Conservation (phyloP, 2,113 vertebrate species). For the Carassius gibelio region DNA sequence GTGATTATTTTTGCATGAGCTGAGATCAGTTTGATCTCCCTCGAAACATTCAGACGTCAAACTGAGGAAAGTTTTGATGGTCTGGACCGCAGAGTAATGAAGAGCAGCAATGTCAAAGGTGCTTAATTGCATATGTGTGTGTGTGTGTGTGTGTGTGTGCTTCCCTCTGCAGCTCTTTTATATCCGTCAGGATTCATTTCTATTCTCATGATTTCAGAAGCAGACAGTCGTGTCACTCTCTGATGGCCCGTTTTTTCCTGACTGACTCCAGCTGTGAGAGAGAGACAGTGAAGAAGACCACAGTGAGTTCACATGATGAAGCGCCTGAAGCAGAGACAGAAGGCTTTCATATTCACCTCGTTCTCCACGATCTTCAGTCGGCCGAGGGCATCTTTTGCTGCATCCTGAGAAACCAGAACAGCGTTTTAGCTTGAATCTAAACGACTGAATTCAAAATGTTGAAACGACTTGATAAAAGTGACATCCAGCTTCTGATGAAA, state of each 20-base stretch:
- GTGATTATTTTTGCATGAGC: not conserved
- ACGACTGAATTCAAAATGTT: too few species aligned
- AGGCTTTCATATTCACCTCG: slow-evolving; percentile 73
- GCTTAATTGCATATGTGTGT: slow-evolving; percentile 8
- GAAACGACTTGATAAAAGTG: not conserved
- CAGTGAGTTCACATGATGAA: not conserved
- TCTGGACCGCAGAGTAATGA: not conserved
- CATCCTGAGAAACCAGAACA: slow-evolving; percentile 74
- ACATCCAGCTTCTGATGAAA: not conserved
- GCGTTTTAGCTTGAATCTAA: not conserved
- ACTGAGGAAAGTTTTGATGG: not conserved
- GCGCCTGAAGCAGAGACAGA: not conserved
- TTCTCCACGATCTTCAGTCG: slow-evolving; percentile 83
- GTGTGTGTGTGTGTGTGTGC: not conserved
- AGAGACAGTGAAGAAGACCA: not conserved
- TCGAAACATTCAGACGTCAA: slow-evolving; percentile 11
- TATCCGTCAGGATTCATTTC: not conserved
- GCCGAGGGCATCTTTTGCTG: slow-evolving; percentile 85
- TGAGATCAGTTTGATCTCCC: slow-evolving; percentile 1
- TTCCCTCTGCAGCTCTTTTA: not conserved
- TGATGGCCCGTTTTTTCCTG: slow-evolving; percentile 67
- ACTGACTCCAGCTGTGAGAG: slow-evolving; percentile 72
- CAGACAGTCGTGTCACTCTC: slow-evolving; percentile 35
- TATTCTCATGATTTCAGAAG: not conserved
- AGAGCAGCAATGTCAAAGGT: not conserved